phyloP scores from a whole-genome alignment of 2,797 vertebrate genomes.

The Leptoclinus maculatus region DNA sequence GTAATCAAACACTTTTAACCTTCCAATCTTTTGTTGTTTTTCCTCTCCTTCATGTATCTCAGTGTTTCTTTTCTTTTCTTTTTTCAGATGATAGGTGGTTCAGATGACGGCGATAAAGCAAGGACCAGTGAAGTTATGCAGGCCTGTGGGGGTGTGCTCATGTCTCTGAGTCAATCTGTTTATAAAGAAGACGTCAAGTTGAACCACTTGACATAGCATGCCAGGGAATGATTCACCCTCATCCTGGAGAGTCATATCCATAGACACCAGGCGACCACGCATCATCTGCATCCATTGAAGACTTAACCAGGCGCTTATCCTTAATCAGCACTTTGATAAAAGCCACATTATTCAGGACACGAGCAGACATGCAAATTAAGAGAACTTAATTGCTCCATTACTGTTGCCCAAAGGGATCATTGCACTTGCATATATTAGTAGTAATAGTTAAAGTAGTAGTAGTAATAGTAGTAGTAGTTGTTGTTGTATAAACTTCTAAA shows the following conservation, averaged over 20 bases:
- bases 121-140: constrained; percentile 5
- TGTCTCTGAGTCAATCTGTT: constrained; percentile 25
- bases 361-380: constrained; percentile 32
- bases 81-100: constrained; percentile 31
- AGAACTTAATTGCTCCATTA: constrained; percentile 40
- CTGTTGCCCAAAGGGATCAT: constrained; percentile 42
- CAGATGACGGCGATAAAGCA: constrained; percentile 38
- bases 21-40: not conserved
- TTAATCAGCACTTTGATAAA: constrained; percentile 42
- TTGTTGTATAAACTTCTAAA: not conserved
- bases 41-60: constrained; percentile 1
- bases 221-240: constrained; percentile 12
- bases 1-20: constrained; percentile 16
- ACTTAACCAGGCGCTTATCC: constrained; percentile 49
- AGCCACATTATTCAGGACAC: constrained; percentile 52
- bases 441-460: not conserved
- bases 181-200: constrained; percentile 32
- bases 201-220: constrained; percentile 30
- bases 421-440: constrained; percentile 43
- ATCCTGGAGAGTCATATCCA: constrained; percentile 20
- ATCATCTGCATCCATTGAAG: constrained; percentile 49
- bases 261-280: constrained; percentile 28
- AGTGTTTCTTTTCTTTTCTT: not conserved
- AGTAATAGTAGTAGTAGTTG: not conserved
- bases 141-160: not conserved